Conservation (phyloP, 2,113 vertebrate species). For the Brachypteracias leptosomus region DNA sequence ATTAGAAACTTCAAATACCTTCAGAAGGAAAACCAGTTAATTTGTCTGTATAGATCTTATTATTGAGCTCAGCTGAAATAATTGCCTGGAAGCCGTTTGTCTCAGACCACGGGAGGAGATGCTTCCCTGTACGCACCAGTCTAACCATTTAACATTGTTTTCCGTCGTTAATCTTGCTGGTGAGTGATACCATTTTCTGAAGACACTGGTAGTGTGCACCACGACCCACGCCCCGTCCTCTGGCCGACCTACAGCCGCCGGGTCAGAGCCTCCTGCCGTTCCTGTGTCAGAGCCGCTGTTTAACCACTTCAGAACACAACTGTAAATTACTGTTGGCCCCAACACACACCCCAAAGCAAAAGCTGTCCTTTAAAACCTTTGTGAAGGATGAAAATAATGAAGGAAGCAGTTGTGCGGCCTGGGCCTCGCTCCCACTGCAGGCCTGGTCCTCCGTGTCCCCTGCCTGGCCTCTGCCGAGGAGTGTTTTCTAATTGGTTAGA, state of each 20-base stretch:
- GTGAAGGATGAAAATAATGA: conserved; percentile 72
- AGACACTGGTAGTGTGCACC: background rate
- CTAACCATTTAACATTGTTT: accelerated
- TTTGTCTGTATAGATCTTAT: background rate
- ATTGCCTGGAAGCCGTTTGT: background rate
- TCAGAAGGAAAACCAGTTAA: background rate
- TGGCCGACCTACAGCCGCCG: accelerated
- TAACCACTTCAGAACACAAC: background rate
- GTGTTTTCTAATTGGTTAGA: conserved; percentile 71
- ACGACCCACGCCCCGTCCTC: background rate
- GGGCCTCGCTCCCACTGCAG: background rate
- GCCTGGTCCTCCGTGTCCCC: background rate
- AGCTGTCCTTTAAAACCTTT: conserved; percentile 59
- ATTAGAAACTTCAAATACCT: background rate
- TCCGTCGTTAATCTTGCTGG: background rate
- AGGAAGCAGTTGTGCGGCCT: conserved; percentile 55
- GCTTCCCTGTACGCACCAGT: background rate
- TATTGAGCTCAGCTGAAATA: background rate
- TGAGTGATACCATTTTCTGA: accelerated
- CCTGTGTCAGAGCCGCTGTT: background rate
- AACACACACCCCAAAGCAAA: background rate
- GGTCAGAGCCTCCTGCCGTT: background rate
- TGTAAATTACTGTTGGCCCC: background rate
- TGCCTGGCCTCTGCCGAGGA: background rate
- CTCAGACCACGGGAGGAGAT: background rate